phyloP scores from a whole-genome alignment of 2,888 invertebrate species.

The Tetropium fuscum region DNA sequence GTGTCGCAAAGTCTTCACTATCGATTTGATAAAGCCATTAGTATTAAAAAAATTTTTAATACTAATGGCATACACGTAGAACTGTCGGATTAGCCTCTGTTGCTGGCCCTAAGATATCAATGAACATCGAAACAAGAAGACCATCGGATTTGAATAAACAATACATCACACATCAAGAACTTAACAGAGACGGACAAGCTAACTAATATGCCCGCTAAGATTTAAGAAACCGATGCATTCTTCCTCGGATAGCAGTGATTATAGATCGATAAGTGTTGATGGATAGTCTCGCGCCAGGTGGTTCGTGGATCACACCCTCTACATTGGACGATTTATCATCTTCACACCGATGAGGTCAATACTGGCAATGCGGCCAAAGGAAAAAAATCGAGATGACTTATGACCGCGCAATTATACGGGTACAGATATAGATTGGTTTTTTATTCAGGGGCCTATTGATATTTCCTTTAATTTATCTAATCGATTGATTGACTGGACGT shows the following conservation, averaged over 20 bases:
- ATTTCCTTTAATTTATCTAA: slow-evolving; percentile 18
- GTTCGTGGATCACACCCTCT: slow-evolving; percentile 58
- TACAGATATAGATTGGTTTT: slow-evolving; percentile 30
- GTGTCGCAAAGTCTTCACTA: too few species aligned
- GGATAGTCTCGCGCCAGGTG: slow-evolving; percentile 58
- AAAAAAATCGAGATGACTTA: slow-evolving; percentile 24
- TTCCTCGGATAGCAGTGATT: slow-evolving; percentile 46
- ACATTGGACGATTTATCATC: slow-evolving; percentile 56
- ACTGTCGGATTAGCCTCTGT: background rate
- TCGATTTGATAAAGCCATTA: too few species aligned
- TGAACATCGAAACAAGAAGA: slow-evolving; percentile 5
- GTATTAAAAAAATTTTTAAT: too few species aligned
- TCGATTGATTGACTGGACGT: slow-evolving; percentile 4
- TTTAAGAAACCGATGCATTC: slow-evolving; percentile 37
- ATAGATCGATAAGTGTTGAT: slow-evolving; percentile 55
- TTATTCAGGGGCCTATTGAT: slow-evolving; percentile 12
- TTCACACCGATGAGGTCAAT: slow-evolving; percentile 55
- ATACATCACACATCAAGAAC: slow-evolving; percentile 40
- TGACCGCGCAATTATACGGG: slow-evolving; percentile 18
- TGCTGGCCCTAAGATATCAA: slow-evolving; percentile 2
- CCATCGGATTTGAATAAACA: slow-evolving; percentile 39
- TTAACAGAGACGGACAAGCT: slow-evolving; percentile 38
- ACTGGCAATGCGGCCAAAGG: background rate
- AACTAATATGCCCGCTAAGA: slow-evolving; percentile 37
- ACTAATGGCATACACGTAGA: too few species aligned